Percentiles rank a stretch among this genome's conserved stretches.
Evolutionary conservation across 2,113 vertebrate genomes (phyloP).

Genomic region (Phylloscopus trochilus): DNA sequence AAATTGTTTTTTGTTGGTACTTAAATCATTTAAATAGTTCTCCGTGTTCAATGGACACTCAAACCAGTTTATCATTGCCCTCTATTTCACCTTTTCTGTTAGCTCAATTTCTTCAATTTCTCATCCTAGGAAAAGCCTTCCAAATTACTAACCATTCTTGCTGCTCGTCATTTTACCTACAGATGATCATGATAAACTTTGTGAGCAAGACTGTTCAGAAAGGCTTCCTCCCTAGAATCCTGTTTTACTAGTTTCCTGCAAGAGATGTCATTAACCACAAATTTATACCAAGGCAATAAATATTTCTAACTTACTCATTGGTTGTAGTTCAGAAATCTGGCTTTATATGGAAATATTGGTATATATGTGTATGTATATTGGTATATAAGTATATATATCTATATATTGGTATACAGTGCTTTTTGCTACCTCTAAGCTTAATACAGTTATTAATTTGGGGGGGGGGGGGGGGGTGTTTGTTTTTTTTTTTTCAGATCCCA

Average conservation of each 20-base stretch:
- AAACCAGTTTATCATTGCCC: neutral
- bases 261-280: neutral
- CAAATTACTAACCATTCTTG: neutral
- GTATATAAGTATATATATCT: neutral
- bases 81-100: neutral
- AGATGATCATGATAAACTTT: neutral
- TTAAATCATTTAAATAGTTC: neutral
- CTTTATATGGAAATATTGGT: neutral
- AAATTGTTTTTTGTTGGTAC: neutral
- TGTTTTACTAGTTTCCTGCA: neutral
- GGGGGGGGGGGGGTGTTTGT: too few relatives aligned
- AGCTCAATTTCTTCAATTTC: neutral
- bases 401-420: neutral
- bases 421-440: neutral
- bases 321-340: neutral
- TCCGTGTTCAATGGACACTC: neutral
- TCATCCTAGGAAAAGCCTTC: neutral
- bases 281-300: neutral
- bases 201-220: neutral
- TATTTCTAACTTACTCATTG: neutral
- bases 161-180: neutral
- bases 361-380: neutral
- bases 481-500: too few relatives aligned
- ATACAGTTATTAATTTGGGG: neutral
- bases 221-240: neutral